phyloP scores from a whole-genome alignment of 2,888 invertebrate genomes.

The Hirtodrosophila alboralis region DNA sequence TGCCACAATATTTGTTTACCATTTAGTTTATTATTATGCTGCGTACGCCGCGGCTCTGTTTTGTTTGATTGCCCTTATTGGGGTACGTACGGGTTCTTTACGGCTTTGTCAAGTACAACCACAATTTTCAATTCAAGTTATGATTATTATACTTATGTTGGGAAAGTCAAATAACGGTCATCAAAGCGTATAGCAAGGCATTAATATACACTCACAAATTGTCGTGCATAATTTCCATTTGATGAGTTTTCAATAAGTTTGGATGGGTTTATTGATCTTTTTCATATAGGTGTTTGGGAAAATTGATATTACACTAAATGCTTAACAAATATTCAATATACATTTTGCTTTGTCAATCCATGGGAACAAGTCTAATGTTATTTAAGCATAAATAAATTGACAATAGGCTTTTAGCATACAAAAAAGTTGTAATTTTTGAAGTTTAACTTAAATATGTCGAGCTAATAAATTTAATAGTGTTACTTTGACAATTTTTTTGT shows the following conservation, averaged over 20 bases:
- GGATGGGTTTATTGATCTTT: constrained; percentile 75
- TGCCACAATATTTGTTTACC: constrained; percentile 74
- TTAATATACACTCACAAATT: constrained; percentile 40
- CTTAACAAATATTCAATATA: constrained; percentile 47
- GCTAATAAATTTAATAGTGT: constrained; percentile 18
- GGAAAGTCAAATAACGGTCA: constrained; percentile 76
- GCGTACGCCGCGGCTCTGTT: constrained; percentile 52
- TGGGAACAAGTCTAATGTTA: constrained; percentile 47
- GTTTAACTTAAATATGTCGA: constrained; percentile 3
- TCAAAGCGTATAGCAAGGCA: constrained; percentile 11
- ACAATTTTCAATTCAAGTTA: constrained; percentile 75
- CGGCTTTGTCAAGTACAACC: constrained; percentile 42
- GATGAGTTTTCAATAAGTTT: constrained; percentile 67
- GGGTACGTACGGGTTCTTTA: constrained; percentile 20
- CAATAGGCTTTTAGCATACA: constrained; percentile 9
- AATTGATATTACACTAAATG: constrained; percentile 57
- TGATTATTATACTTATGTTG: constrained; percentile 74
- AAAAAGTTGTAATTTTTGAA: neutral
- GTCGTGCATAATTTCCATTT: constrained; percentile 71
- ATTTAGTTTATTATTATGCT: constrained; percentile 79
- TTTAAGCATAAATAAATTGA: constrained; percentile 29
- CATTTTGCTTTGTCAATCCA: constrained; percentile 24
- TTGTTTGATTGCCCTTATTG: constrained; percentile 79
- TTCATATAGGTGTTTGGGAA: constrained; percentile 63
- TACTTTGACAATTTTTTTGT: neutral